These are phyloP conservation scores for Tenthredo livida DNA, from an alignment of 2,888 invertebrate genomes.

Conservation along the genomic window DNA sequence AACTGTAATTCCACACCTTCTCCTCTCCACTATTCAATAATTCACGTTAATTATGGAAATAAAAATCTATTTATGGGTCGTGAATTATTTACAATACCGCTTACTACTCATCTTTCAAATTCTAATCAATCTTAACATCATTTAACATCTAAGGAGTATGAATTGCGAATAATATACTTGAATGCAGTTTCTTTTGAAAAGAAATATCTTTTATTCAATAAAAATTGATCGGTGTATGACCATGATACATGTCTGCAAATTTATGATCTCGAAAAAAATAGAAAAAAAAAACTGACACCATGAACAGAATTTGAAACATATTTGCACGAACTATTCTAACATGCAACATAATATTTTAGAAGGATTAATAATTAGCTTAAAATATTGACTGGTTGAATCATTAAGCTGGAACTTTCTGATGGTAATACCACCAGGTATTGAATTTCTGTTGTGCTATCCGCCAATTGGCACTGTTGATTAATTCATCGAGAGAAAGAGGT, in stretches of 20 bases:
- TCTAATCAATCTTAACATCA: not conserved
- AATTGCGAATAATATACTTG: not conserved
- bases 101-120: not conserved
- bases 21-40: not conserved
- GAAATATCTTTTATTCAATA: not conserved
- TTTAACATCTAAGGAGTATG: not conserved
- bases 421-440: conserved; percentile 43
- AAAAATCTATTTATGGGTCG: not conserved
- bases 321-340: not conserved
- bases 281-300: not conserved
- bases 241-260: not conserved
- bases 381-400: not conserved
- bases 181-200: not conserved
- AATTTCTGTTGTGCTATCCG: conserved; percentile 42
- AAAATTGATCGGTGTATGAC: not conserved
- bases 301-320: not conserved
- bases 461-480: conserved; percentile 3
- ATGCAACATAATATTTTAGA: not conserved
- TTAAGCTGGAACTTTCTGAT: conserved; percentile 15
- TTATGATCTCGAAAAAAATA: not conserved
- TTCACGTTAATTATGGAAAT: not conserved
- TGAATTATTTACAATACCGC: not conserved
- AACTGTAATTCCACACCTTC: not conserved
- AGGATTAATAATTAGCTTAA: not conserved
- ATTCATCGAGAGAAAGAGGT: conserved; percentile 5